Conservation (phyloP, 2,113 vertebrate genomes). For the Siphamia tubifer region DNA sequence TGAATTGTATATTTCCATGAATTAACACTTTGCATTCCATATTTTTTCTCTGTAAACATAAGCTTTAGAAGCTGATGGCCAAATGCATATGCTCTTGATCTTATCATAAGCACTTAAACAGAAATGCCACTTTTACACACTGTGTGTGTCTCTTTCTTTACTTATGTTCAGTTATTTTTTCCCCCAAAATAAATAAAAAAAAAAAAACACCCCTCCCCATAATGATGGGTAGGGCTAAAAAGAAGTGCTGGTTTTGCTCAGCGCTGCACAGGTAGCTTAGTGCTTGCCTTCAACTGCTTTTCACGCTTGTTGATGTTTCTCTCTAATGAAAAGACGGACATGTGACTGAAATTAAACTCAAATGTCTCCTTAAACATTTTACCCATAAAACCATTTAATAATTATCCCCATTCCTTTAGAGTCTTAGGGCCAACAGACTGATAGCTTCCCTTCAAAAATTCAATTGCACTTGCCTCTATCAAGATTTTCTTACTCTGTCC, state of each 20-base stretch:
- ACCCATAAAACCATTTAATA: constrained; percentile 74
- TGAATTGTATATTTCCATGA: constrained; percentile 63
- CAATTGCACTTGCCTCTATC: constrained; percentile 99
- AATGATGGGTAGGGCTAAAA: constrained; percentile 86
- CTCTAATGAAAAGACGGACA: constrained; percentile 83
- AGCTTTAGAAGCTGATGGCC: constrained; percentile 89
- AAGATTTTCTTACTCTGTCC: constrained; percentile 74
- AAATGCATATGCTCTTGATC: constrained; percentile 86
- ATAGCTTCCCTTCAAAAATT: constrained; percentile 97
- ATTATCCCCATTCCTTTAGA: constrained; percentile 98
- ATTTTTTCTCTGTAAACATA: constrained; percentile 87
- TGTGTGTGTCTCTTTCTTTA: constrained; percentile 72
- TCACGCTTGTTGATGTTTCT: constrained; percentile 78
- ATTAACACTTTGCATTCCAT: constrained; percentile 82
- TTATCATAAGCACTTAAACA: constrained; percentile 83
- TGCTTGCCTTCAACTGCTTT: constrained; percentile 84
- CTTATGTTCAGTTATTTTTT: constrained; percentile 52
- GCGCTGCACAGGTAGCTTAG: constrained; percentile 76
- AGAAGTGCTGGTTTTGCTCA: constrained; percentile 90
- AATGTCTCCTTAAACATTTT: constrained; percentile 82
- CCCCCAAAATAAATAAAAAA: constrained; percentile 90
- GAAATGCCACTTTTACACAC: constrained; percentile 83
- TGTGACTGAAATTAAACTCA: constrained; percentile 81
- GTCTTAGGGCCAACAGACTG: constrained; percentile 99
- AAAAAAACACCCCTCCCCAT: constrained; percentile 81